phyloP scores from a whole-genome alignment of 2,113 vertebrate species.

The Bostrychus sinensis region DNA sequence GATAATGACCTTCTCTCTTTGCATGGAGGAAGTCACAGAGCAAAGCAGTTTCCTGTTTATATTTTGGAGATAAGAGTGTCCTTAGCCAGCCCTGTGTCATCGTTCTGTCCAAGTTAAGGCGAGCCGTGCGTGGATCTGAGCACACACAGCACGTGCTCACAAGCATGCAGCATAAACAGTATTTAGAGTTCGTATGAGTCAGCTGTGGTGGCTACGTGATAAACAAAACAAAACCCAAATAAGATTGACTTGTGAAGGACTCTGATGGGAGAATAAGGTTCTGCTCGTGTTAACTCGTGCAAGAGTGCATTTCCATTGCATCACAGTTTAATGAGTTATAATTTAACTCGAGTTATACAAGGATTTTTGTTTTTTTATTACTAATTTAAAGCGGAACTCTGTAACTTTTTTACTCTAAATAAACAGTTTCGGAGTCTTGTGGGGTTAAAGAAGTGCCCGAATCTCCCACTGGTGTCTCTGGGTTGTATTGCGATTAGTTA shows the following conservation, averaged over 20 bases:
- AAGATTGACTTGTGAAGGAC: constrained; percentile 1
- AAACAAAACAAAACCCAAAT: background rate
- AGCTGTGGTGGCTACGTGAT: background rate
- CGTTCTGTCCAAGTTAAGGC: constrained; percentile 13
- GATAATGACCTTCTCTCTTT: constrained; percentile 17
- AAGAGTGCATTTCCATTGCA: too few species aligned
- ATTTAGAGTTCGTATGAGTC: background rate
- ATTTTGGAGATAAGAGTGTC: constrained; percentile 43
- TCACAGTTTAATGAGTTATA: too few species aligned
- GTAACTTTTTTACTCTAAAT: too few species aligned
- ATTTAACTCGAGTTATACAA: too few species aligned
- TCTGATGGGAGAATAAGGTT: too few species aligned
- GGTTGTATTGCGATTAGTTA: too few species aligned
- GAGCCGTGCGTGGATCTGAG: background rate
- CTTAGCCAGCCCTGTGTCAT: background rate
- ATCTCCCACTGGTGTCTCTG: too few species aligned
- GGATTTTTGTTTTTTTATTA: too few species aligned
- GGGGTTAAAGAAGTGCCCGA: too few species aligned
- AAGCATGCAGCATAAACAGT: background rate
- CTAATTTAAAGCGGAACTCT: too few species aligned
- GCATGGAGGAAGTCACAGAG: constrained; percentile 48
- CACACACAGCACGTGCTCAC: constrained; percentile 4
- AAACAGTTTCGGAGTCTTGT: too few species aligned
- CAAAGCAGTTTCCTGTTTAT: constrained; percentile 59
- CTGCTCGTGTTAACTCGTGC: too few species aligned